Conservation (phyloP, 2,888 invertebrate genomes). For the Drosophila paramelanica region DNA sequence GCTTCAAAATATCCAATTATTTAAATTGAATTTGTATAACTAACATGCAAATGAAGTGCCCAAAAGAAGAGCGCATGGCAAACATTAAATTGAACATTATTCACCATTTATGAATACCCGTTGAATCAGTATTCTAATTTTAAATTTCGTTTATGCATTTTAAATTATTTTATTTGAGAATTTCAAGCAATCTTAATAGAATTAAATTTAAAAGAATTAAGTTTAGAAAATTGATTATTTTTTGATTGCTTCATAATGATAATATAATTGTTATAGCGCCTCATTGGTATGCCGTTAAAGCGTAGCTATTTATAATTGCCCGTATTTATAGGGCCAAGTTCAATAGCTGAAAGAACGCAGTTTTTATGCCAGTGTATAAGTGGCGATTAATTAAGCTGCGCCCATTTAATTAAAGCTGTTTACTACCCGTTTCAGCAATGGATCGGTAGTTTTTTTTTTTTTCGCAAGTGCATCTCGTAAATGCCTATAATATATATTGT, state of each 20-base stretch:
- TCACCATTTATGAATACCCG: not conserved
- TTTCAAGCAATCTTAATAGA: not conserved
- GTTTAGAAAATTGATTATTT: not conserved
- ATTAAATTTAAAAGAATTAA: too few relatives aligned
- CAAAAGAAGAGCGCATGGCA: too few relatives aligned
- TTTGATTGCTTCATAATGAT: not conserved
- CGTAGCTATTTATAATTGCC: not conserved
- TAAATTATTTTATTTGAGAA: not conserved
- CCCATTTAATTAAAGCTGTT: slow-evolving; percentile 29
- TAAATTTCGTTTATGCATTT: not conserved
- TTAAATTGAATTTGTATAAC: too few relatives aligned
- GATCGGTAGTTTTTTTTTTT: slow-evolving; percentile 20
- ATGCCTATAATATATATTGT: slow-evolving; percentile 21
- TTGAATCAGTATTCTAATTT: not conserved
- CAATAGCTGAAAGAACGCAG: slow-evolving; percentile 20
- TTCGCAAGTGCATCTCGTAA: slow-evolving; percentile 27
- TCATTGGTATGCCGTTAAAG: slow-evolving; percentile 3
- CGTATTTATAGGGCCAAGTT: slow-evolving; percentile 13
- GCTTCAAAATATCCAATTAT: too few relatives aligned
- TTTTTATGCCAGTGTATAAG: not conserved
- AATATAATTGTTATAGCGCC: not conserved
- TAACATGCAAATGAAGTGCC: too few relatives aligned
- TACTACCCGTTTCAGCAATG: slow-evolving; percentile 19
- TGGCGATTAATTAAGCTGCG: slow-evolving; percentile 5
- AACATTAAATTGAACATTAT: not conserved